phyloP scores from a whole-genome alignment of 2,888 invertebrate species.

The Gastrophysa polygoni region DNA sequence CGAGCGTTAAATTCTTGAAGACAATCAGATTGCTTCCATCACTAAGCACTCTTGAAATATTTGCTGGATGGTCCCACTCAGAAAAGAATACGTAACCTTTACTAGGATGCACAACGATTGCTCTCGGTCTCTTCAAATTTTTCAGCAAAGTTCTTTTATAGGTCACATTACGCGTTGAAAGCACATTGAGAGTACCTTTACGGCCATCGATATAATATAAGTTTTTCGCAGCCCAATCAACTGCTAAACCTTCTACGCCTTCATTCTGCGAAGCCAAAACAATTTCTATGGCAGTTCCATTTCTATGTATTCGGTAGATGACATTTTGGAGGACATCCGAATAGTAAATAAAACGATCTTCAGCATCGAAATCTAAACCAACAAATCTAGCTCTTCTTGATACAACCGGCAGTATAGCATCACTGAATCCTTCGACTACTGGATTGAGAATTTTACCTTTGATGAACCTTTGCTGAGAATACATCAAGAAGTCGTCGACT shows the following conservation, averaged over 20 bases:
- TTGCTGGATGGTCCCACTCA: constrained; percentile 96
- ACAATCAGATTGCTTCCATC: constrained; percentile 88
- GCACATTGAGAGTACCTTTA: constrained; percentile 91
- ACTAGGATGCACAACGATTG: constrained; percentile 96
- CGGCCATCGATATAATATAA: constrained; percentile 94
- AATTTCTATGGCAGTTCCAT: constrained; percentile 82
- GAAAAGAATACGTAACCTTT: constrained; percentile 93
- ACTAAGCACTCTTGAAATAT: constrained; percentile 89
- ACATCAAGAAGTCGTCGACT: constrained; percentile 90
- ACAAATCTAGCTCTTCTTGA: constrained; percentile 91
- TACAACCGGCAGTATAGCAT: constrained; percentile 94
- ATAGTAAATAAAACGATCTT: constrained; percentile 92
- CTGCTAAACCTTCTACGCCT: constrained; percentile 93
- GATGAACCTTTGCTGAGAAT: constrained; percentile 90
- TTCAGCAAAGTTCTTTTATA: constrained; percentile 83
- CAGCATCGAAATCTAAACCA: constrained; percentile 91
- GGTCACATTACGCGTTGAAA: constrained; percentile 85
- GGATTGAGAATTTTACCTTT: constrained; percentile 91
- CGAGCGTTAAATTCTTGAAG: constrained; percentile 88
- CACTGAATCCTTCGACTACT: constrained; percentile 88
- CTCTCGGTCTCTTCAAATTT: constrained; percentile 89
- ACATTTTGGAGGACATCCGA: constrained; percentile 97
- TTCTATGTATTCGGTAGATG: constrained; percentile 82
- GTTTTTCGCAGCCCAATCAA: constrained; percentile 96
- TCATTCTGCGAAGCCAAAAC: constrained; percentile 96